A percentile compares a stretch with the other conserved stretches of the same genome.
These are phyloP conservation scores for Colletes gigas DNA, from an alignment of 1,140 invertebrate species.

Conservation along the genomic window DNA sequence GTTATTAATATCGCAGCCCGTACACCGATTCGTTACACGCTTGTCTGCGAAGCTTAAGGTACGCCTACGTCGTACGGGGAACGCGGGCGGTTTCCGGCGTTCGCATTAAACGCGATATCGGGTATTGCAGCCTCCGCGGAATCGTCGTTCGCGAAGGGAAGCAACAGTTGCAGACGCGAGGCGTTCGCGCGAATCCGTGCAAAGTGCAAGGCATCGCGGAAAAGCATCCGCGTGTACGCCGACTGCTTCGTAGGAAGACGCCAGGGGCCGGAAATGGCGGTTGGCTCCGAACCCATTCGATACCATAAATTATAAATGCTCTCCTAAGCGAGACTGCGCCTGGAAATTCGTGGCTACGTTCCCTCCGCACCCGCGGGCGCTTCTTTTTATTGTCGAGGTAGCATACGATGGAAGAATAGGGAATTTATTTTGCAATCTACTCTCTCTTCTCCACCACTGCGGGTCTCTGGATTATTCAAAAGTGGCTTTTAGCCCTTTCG, in stretches of 20 bases:
- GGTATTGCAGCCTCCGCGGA: background rate
- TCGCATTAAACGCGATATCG: background rate
- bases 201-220: background rate
- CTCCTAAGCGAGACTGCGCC: background rate
- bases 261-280: background rate
- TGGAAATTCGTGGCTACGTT: background rate
- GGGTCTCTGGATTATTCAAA: too few relatives aligned
- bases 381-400: conserved; percentile 8
- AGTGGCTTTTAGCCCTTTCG: too few relatives aligned
- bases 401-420: background rate
- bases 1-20: too few relatives aligned
- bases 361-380: background rate
- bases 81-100: background rate
- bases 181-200: conserved; percentile 1
- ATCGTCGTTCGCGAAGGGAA: conserved; percentile 13
- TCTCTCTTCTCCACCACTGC: too few relatives aligned
- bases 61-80: too few relatives aligned
- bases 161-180: conserved; percentile 27
- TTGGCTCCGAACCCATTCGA: conserved; percentile 14
- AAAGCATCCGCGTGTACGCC: conserved; percentile 4
- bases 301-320: conserved; percentile 22
- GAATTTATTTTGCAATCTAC: too few relatives aligned
- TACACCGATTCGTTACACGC: too few relatives aligned
- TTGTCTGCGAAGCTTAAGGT: background rate
- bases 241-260: background rate